Percentiles rank a stretch among this genome's conserved stretches.
phyloP scores from a whole-genome alignment of 2,797 vertebrate species.

The Ambastaia sidthimunki region DNA sequence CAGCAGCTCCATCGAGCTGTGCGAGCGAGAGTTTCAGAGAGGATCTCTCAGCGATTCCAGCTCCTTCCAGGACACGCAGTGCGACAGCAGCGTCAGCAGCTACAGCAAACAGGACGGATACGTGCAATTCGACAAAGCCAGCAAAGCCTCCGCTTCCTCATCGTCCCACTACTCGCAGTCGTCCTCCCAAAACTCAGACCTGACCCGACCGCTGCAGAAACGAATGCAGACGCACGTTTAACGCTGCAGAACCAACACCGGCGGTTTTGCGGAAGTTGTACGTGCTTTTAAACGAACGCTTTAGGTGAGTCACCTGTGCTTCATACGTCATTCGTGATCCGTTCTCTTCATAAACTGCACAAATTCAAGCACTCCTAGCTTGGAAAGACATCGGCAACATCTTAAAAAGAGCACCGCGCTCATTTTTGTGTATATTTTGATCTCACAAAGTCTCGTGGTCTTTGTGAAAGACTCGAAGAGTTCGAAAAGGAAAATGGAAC shows the following conservation, averaged over 20 bases:
- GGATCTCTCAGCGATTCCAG: slow-evolving; percentile 97
- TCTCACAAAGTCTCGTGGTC: slow-evolving; percentile 7
- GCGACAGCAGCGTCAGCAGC: slow-evolving; percentile 98
- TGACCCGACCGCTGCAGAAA: slow-evolving; percentile 95
- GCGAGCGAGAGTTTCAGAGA: slow-evolving; percentile 95
- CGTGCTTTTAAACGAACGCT: too few relatives aligned
- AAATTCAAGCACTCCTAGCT: background rate
- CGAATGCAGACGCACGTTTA: slow-evolving; percentile 99
- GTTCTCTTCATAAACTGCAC: background rate
- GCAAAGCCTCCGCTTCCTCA: slow-evolving; percentile 95
- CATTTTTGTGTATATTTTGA: slow-evolving; percentile 42
- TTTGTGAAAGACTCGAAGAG: background rate
- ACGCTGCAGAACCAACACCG: slow-evolving; percentile 50
- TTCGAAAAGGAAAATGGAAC: too few relatives aligned
- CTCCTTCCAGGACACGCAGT: slow-evolving; percentile 98
- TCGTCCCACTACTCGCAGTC: slow-evolving; percentile 97
- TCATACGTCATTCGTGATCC: background rate
- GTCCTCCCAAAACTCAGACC: slow-evolving; percentile 98
- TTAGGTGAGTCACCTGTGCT: background rate
- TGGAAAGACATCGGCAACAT: background rate
- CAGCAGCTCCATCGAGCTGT: slow-evolving; percentile 98
- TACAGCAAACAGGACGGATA: slow-evolving; percentile 95
- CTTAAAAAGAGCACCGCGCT: background rate
- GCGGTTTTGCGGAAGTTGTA: too few relatives aligned
- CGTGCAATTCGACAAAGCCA: slow-evolving; percentile 97